phyloP scores from a whole-genome alignment of 2,888 invertebrate species.

The Glaucopsyche alexis region DNA sequence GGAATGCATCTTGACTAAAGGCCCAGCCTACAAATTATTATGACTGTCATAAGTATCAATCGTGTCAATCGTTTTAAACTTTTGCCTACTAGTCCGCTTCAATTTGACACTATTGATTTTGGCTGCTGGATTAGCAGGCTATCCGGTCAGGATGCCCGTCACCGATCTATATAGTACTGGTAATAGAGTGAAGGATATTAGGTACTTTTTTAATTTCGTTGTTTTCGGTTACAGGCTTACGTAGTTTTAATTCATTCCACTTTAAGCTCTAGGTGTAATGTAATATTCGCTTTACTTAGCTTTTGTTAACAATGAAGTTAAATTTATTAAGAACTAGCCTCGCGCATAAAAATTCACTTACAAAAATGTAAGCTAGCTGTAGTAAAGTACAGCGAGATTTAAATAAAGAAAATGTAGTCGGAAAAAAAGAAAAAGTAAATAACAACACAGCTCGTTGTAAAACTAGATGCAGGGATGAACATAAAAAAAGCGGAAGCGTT shows the following conservation, averaged over 20 bases:
- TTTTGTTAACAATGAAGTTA: constrained; percentile 14
- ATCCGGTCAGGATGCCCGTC: too few relatives aligned
- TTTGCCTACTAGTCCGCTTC: too few relatives aligned
- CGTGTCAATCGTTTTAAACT: too few relatives aligned
- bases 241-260: neutral
- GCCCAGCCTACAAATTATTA: too few relatives aligned
- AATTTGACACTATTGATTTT: too few relatives aligned
- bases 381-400: constrained; percentile 5
- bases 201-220: neutral
- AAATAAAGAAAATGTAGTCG: constrained; percentile 18
- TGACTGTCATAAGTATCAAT: too few relatives aligned
- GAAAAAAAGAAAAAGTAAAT: constrained; percentile 12
- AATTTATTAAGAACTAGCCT: constrained; percentile 8
- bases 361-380: constrained; percentile 15
- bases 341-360: constrained; percentile 20
- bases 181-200: neutral
- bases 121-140: too few relatives aligned
- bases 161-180: neutral
- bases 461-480: neutral
- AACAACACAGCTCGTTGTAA: constrained; percentile 16
- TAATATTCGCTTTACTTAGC: constrained; percentile 10
- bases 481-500: neutral
- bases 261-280: neutral
- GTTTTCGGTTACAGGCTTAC: neutral
- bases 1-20: too few relatives aligned